Conservation (phyloP, 2,888 invertebrate genomes). For the Megaustenia siamemsis region DNA sequence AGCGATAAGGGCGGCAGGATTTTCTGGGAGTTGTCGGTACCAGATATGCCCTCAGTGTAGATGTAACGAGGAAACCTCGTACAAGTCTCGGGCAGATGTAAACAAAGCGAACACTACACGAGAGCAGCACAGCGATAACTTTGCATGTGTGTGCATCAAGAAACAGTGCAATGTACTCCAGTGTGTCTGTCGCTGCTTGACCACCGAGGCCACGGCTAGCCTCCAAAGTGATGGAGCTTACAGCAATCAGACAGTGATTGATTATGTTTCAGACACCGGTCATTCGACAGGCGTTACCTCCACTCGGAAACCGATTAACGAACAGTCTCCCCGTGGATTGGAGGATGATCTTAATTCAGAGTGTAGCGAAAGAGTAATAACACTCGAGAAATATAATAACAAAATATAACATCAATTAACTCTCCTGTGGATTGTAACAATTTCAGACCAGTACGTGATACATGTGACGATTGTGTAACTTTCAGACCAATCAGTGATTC, state of each 20-base stretch:
- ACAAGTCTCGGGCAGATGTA: constrained; percentile 14
- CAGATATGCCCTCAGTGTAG: neutral
- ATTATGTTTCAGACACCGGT: neutral
- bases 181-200: neutral
- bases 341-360: neutral
- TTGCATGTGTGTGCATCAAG: neutral
- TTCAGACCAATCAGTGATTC: no score
- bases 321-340: neutral
- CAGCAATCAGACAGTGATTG: neutral
- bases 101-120: constrained; percentile 9
- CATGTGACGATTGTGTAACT: no score
- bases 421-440: no score
- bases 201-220: neutral
- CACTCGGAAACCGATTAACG: neutral
- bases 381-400: neutral
- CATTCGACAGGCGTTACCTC: neutral
- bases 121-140: neutral
- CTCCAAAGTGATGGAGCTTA: neutral
- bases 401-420: neutral
- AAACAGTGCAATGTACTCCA: neutral
- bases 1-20: neutral
- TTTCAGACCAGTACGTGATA: no score
- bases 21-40: neutral
- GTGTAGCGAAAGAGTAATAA: no score
- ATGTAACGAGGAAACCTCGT: neutral